phyloP scores from a whole-genome alignment of 2,113 vertebrate species.

The Galeopterus variegatus region DNA sequence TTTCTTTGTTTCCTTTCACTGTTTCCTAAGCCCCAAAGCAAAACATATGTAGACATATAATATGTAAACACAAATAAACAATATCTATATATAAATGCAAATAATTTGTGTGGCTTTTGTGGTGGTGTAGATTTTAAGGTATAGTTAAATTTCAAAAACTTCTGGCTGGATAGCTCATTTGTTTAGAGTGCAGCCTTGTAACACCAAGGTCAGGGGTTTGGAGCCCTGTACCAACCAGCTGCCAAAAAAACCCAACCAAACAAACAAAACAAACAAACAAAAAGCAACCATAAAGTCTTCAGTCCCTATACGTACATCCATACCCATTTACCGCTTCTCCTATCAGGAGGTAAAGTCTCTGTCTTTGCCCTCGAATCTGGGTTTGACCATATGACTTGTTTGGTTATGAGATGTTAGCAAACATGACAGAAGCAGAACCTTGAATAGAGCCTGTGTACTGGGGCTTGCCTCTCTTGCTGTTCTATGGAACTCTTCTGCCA shows the following conservation, averaged over 20 bases:
- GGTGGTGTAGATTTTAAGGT: not conserved
- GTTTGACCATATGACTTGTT: not conserved
- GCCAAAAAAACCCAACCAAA: too few relatives aligned
- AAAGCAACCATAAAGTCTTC: not conserved
- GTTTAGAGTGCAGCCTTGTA: too few relatives aligned
- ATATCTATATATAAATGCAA: not conserved
- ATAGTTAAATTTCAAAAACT: not conserved
- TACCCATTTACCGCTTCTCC: not conserved
- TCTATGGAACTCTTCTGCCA: not conserved
- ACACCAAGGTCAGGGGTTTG: too few relatives aligned
- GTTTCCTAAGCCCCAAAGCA: not conserved
- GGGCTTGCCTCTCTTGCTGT: fast-evolving
- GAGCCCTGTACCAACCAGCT: too few relatives aligned
- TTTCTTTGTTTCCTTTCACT: not conserved
- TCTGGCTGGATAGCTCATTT: too few relatives aligned
- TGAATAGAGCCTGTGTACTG: not conserved
- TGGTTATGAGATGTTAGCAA: not conserved
- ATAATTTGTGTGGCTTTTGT: not conserved
- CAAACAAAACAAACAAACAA: too few relatives aligned
- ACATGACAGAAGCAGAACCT: not conserved
- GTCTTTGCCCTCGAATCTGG: not conserved
- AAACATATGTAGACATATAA: not conserved
- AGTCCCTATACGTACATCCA: not conserved
- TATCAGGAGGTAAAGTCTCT: not conserved
- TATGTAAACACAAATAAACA: not conserved